Evolutionary conservation across 2,113 vertebrate genomes (phyloP).

Genomic region (Phalacrocorax pelagicus): DNA sequence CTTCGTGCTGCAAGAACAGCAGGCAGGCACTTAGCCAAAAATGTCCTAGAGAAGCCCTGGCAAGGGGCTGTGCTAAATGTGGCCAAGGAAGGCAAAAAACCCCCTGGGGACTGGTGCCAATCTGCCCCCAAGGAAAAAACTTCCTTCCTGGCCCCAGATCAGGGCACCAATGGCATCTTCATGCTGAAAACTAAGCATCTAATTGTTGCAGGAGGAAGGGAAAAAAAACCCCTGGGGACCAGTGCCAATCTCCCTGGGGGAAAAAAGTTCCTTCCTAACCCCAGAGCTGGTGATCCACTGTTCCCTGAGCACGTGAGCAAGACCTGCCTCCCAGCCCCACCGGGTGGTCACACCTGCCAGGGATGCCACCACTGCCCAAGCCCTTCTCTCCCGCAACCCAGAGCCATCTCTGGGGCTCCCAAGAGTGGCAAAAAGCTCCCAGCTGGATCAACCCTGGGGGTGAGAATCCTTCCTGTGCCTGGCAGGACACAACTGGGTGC

Average conservation of each 20-base stretch:
- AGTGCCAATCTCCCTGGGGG: not conserved
- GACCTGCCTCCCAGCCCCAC: not conserved
- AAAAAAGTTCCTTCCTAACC: not conserved
- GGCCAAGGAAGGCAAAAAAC: not conserved
- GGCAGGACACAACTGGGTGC: not conserved
- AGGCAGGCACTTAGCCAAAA: not conserved
- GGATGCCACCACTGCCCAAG: not conserved
- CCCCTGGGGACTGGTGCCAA: not conserved
- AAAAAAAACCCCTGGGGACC: not conserved
- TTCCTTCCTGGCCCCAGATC: not conserved
- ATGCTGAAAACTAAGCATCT: not conserved
- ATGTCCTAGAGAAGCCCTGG: not conserved
- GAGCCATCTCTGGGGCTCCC: not conserved
- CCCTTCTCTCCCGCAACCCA: not conserved
- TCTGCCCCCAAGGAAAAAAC: not conserved
- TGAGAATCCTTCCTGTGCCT: not conserved
- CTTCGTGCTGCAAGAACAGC: not conserved
- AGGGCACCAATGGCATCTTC: too few relatives aligned
- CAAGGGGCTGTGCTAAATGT: not conserved
- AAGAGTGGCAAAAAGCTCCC: not conserved
- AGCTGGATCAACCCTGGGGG: accelerated
- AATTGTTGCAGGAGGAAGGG: not conserved
- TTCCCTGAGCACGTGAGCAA: not conserved
- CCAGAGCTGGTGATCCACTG: not conserved
- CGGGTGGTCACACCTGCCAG: not conserved